These are phyloP conservation scores for Cololabis saira DNA, from an alignment of 2,113 vertebrate species.

Conservation along the genomic window DNA sequence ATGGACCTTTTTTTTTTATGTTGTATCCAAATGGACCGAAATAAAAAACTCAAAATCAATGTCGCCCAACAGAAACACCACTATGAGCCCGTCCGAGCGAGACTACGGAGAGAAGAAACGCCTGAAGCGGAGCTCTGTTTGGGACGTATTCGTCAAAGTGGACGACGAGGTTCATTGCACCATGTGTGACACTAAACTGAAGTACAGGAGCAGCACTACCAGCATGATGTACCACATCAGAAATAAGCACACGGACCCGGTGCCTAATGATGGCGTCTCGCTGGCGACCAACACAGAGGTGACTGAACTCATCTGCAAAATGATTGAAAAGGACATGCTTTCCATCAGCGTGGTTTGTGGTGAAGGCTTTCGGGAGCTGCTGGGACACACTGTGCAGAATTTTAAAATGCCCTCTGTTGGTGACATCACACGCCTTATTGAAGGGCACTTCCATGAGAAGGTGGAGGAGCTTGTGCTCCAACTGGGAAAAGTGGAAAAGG, in stretches of 20 bases:
- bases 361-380: slow-evolving; percentile 57
- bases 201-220: slow-evolving; percentile 71
- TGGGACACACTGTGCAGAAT: slow-evolving; percentile 49
- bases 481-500: slow-evolving; percentile 53
- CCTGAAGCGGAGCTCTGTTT: slow-evolving; percentile 60
- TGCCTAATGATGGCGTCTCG: slow-evolving; percentile 26
- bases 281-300: slow-evolving; percentile 49
- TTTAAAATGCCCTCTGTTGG: slow-evolving; percentile 57
- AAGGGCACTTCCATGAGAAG: slow-evolving; percentile 57
- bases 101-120: slow-evolving; percentile 53
- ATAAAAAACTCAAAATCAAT: too few relatives aligned
- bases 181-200: slow-evolving; percentile 59
- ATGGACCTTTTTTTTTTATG: too few relatives aligned
- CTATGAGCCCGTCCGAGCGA: not conserved
- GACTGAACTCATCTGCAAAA: slow-evolving; percentile 61
- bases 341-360: slow-evolving; percentile 55
- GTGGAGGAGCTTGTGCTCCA: slow-evolving; percentile 49
- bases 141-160: slow-evolving; percentile 64
- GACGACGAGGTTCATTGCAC: slow-evolving; percentile 69
- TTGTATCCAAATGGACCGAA: too few relatives aligned
- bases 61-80: slow-evolving; percentile 3
- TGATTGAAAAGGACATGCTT: slow-evolving; percentile 72
- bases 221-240: slow-evolving; percentile 74
- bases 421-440: slow-evolving; percentile 41
- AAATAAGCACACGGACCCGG: slow-evolving; percentile 54